Evolutionary conservation across 2,888 invertebrate genomes (phyloP).

Genomic region (Bruchidius siliquastri): DNA sequence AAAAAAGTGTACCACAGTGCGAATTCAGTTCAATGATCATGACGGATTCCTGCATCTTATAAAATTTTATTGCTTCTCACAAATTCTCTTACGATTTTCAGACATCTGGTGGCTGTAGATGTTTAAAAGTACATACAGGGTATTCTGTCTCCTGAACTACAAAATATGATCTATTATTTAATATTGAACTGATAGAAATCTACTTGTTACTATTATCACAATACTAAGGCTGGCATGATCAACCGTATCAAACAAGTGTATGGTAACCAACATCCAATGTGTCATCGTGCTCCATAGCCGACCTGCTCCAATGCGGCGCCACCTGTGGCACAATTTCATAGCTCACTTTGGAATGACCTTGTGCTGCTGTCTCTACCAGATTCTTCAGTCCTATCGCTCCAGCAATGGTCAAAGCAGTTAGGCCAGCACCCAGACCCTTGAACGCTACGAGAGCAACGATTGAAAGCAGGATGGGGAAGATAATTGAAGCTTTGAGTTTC

Average conservation of each 20-base stretch:
- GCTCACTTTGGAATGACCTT: conserved; percentile 34
- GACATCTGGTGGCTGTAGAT: no score
- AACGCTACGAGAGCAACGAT: conserved; percentile 60
- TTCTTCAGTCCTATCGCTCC: conserved; percentile 45
- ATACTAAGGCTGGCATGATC: neutral
- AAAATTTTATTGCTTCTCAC: no score
- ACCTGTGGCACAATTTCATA: conserved; percentile 43
- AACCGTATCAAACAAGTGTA: conserved; percentile 18
- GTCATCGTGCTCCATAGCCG: conserved; percentile 18
- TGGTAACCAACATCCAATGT: conserved; percentile 27
- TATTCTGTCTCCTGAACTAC: no score
- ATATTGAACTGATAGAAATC: no score
- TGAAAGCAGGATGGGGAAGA: conserved; percentile 58
- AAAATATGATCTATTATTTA: no score
- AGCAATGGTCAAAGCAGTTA: conserved; percentile 58
- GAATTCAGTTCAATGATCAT: no score
- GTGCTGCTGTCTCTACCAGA: conserved; percentile 29
- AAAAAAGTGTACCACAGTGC: no score
- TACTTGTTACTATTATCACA: neutral
- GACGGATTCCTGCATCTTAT: no score
- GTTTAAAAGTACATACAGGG: no score
- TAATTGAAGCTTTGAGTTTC: conserved; percentile 58
- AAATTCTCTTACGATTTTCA: no score
- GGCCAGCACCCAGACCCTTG: conserved; percentile 60
- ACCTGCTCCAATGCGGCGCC: conserved; percentile 37